A percentile compares a stretch with the other conserved stretches of the same genome.
phyloP scores from a whole-genome alignment of 2,797 vertebrate genomes.

The Phalanger gymnotis region DNA sequence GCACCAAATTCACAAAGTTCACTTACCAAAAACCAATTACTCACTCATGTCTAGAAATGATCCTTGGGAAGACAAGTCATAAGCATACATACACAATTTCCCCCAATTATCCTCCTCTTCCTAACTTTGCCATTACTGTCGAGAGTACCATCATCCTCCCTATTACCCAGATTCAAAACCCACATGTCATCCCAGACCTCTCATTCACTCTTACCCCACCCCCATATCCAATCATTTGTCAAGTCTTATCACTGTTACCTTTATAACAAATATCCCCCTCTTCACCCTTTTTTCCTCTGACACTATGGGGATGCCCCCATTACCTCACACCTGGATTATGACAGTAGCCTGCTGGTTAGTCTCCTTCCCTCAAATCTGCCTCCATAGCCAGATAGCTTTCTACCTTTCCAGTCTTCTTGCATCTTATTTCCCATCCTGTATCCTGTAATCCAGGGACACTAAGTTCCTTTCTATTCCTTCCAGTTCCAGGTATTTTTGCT shows the following conservation, averaged over 20 bases:
- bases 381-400: background rate
- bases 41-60: background rate
- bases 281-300: background rate
- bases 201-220: background rate
- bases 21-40: background rate
- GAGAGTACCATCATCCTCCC: background rate
- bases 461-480: background rate
- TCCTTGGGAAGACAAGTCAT: background rate
- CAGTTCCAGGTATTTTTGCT: background rate
- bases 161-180: background rate
- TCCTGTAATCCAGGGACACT: background rate
- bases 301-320: background rate
- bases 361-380: background rate
- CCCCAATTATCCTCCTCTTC: background rate
- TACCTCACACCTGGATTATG: background rate
- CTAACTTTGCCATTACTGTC: background rate
- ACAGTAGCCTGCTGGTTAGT: background rate
- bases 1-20: background rate
- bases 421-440: background rate
- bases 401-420: background rate
- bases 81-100: background rate
- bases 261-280: background rate
- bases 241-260: background rate
- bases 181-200: background rate
- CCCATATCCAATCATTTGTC: background rate